A percentile compares a stretch with the other conserved stretches of the same genome.
Evolutionary conservation across 2,888 invertebrate species (phyloP).

Genomic region (Pristionchus fissidentatus): DNA sequence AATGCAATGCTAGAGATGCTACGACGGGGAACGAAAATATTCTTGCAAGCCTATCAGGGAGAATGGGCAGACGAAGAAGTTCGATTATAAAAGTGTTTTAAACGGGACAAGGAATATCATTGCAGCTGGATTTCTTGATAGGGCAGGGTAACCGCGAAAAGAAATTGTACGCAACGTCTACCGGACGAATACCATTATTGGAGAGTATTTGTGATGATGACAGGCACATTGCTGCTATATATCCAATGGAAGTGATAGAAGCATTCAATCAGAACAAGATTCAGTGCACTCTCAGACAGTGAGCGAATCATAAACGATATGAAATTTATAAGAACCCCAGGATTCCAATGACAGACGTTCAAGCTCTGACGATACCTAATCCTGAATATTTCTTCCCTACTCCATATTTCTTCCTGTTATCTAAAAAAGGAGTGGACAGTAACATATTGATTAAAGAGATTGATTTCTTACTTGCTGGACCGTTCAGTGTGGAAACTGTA

Average conservation of each 20-base stretch:
- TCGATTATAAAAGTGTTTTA: not conserved
- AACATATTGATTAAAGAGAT: not conserved
- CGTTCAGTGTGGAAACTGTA: slow-evolving; percentile 24
- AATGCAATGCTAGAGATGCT: slow-evolving; percentile 3
- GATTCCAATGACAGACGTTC: slow-evolving; percentile 1
- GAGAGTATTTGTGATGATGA: slow-evolving; percentile 5
- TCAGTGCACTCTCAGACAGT: slow-evolving; percentile 3
- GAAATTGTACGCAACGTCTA: not conserved
- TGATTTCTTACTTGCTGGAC: not conserved
- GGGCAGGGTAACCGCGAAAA: not conserved
- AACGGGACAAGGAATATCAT: not conserved
- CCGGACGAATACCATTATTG: not conserved
- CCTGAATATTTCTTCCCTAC: slow-evolving; percentile 4
- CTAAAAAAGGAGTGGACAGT: not conserved
- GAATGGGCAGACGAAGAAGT: slow-evolving; percentile 29
- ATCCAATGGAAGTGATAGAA: slow-evolving; percentile 8
- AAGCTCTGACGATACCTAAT: not conserved
- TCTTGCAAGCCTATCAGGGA: not conserved
- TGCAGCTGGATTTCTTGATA: slow-evolving; percentile 2
- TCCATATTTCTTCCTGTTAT: slow-evolving; percentile 28
- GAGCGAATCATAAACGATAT: not conserved
- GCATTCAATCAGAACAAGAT: slow-evolving; percentile 39
- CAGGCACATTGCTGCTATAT: not conserved
- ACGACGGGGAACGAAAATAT: slow-evolving; percentile 8
- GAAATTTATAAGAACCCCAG: not conserved